Conservation (phyloP, 2,797 vertebrate species). For the Semaprochilodus insignis region DNA sequence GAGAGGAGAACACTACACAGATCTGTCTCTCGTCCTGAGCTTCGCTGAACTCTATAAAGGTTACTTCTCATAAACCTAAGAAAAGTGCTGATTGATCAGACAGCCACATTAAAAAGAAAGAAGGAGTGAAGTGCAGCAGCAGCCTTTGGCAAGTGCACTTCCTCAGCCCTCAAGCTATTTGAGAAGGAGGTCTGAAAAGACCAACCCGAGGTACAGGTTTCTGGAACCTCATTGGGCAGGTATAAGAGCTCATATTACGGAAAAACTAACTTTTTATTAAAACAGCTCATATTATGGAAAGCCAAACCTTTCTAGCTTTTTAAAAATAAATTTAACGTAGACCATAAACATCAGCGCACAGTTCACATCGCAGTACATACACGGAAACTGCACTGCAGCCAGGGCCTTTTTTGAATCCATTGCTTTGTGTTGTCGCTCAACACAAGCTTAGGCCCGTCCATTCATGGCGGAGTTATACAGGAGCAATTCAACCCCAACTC, state of each 20-base stretch:
- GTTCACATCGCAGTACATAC: no score
- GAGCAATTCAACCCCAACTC: no score
- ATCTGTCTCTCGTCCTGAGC: slow-evolving; percentile 42
- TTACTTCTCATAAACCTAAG: slow-evolving; percentile 66
- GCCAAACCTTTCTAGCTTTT: no score
- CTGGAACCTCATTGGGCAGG: background rate
- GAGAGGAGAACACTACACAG: slow-evolving; percentile 41
- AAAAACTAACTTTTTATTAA: no score
- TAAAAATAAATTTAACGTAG: no score
- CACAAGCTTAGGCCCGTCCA: no score
- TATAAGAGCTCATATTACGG: background rate
- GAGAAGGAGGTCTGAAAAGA: slow-evolving; percentile 1
- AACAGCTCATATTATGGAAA: no score
- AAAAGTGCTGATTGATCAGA: slow-evolving; percentile 76
- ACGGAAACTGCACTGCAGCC: no score
- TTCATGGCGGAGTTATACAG: no score
- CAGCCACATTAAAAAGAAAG: slow-evolving; percentile 71
- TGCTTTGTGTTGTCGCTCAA: no score
- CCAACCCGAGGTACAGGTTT: slow-evolving; percentile 3
- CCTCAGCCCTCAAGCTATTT: slow-evolving; percentile 20
- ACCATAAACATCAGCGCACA: no score
- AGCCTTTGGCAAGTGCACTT: slow-evolving; percentile 54
- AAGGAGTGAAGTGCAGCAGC: slow-evolving; percentile 65
- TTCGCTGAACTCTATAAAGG: slow-evolving; percentile 62
- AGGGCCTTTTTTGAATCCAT: no score